These are phyloP conservation scores for Charadrius vociferus DNA, from an alignment of 2,113 vertebrate genomes.

Conservation along the genomic window DNA sequence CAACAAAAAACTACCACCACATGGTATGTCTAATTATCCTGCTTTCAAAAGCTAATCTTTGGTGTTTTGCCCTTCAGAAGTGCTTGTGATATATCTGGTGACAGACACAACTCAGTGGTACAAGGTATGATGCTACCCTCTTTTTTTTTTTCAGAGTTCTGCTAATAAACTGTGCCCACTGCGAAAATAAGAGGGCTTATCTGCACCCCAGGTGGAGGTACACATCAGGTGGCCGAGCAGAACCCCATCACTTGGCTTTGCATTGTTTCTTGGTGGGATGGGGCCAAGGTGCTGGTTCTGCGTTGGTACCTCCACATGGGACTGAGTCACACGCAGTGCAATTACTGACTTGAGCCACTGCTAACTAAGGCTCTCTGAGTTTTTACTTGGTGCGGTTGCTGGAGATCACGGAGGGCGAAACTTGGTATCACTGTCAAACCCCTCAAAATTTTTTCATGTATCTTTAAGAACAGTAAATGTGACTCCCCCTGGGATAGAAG, in stretches of 20 bases:
- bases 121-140: neutral
- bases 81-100: neutral
- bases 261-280: neutral
- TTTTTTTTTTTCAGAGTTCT: neutral
- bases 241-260: neutral
- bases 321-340: neutral
- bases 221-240: neutral
- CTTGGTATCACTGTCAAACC: neutral
- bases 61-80: neutral
- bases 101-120: neutral
- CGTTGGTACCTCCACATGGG: neutral
- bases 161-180: neutral
- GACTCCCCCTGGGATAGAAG: neutral
- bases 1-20: neutral
- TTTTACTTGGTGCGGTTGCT: neutral
- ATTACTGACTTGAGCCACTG: neutral
- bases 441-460: neutral
- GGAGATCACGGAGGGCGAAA: neutral
- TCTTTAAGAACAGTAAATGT: neutral
- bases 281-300: neutral
- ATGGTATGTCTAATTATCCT: neutral
- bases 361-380: rapidly evolving
- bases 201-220: neutral
- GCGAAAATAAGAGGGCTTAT: neutral
- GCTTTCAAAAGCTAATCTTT: neutral